Percentiles rank a stretch among this genome's conserved stretches.
Evolutionary conservation across 2,113 vertebrate species (phyloP).

Genomic region (Anser brachyrhynchus): DNA sequence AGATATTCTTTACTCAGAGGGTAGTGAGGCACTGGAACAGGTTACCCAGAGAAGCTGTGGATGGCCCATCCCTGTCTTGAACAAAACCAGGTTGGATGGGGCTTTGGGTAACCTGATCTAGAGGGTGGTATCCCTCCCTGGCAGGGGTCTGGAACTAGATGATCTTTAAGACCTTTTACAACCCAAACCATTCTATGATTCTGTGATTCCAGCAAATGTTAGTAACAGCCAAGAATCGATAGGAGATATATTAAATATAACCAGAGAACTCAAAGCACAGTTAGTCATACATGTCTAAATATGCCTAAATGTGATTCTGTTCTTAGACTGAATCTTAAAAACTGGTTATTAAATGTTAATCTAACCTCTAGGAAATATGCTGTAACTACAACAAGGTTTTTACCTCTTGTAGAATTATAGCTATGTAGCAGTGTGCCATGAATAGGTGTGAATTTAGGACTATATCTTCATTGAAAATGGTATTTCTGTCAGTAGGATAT

Average conservation of each 20-base stretch:
- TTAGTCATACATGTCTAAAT: neutral
- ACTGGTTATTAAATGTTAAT: neutral
- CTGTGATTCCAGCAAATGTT: neutral
- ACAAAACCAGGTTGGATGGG: neutral
- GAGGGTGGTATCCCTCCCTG: neutral
- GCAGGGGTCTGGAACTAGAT: neutral
- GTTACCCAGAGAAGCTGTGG: neutral
- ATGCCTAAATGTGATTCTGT: neutral
- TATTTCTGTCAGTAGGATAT: neutral
- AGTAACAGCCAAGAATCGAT: neutral
- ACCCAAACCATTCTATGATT: neutral
- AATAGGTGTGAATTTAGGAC: neutral
- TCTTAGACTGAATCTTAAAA: neutral
- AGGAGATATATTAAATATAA: neutral
- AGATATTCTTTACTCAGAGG: neutral
- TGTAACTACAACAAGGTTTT: neutral
- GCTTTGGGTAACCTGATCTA: neutral
- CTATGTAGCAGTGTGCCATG: neutral
- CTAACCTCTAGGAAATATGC: neutral
- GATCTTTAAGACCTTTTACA: neutral
- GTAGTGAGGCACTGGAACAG: neutral
- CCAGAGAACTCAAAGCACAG: rapidly evolving
- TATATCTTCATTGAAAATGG: neutral
- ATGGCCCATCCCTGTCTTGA: neutral
- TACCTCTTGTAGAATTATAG: neutral